Percentiles rank a stretch among this genome's conserved stretches.
phyloP scores from a whole-genome alignment of 2,113 vertebrate genomes.

The Alligator sinensis region DNA sequence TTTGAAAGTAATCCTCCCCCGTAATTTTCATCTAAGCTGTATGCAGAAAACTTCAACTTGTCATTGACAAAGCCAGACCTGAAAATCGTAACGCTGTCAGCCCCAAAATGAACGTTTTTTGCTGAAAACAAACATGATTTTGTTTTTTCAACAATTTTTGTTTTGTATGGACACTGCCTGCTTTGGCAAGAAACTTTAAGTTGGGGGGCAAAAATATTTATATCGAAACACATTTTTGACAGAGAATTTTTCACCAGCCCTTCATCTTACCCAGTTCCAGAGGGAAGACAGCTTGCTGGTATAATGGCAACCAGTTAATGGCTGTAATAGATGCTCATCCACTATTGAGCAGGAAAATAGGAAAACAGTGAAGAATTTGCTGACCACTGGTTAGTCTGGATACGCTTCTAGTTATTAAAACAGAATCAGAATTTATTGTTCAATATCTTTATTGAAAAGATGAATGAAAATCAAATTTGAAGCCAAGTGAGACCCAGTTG shows the following conservation, averaged over 20 bases:
- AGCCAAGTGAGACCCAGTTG: neutral
- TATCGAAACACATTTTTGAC: neutral
- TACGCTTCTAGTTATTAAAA: too few species aligned
- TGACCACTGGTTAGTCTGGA: neutral
- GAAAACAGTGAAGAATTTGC: neutral
- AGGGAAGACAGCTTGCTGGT: neutral
- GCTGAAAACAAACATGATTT: neutral
- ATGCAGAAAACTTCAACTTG: neutral
- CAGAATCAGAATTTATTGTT: too few species aligned
- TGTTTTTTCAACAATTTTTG: neutral
- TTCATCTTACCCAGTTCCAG: neutral
- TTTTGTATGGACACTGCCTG: slow-evolving; percentile 4
- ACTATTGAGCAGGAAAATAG: neutral
- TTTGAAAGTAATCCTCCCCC: too few species aligned
- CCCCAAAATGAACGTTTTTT: too few species aligned
- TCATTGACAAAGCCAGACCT: neutral
- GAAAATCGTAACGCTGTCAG: neutral
- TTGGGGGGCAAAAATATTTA: neutral
- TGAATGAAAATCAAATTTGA: rapidly evolving
- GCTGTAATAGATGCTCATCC: neutral
- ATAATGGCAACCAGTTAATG: neutral
- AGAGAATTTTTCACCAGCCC: neutral
- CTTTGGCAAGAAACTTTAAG: neutral
- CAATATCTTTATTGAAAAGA: too few species aligned
- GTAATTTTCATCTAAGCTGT: too few species aligned